Evolutionary conservation across 1,140 invertebrate genomes (phyloP).

Genomic region (Magallana ariakensis): DNA sequence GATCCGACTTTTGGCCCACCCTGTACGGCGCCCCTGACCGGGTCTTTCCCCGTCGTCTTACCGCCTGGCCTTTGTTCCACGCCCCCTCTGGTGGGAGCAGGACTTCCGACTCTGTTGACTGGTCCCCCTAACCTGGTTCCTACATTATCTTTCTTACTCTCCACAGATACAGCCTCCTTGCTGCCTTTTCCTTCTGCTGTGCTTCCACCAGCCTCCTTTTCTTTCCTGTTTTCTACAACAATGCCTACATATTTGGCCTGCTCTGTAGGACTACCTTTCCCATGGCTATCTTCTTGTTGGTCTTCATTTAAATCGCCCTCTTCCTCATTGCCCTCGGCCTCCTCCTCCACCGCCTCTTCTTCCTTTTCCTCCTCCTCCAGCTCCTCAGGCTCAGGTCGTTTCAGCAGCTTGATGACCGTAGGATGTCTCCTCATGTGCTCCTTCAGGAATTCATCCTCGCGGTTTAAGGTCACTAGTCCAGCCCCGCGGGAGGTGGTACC

Average conservation of each 20-base stretch:
- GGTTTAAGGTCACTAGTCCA: slow-evolving; percentile 57
- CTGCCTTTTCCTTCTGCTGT: no score
- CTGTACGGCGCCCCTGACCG: no score
- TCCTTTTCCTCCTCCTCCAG: neutral
- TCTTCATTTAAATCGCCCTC: neutral
- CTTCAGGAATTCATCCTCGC: slow-evolving; percentile 68
- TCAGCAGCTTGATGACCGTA: neutral
- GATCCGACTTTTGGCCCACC: no score
- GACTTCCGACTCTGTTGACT: neutral
- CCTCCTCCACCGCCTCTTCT: neutral
- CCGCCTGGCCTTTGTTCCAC: neutral
- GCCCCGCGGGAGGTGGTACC: slow-evolving; percentile 55
- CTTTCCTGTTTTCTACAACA: no score
- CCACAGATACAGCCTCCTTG: neutral
- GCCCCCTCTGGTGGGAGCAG: neutral
- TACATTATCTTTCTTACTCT: neutral
- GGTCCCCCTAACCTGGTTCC: neutral
- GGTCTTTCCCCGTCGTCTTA: neutral
- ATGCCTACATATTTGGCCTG: neutral
- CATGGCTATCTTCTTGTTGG: neutral
- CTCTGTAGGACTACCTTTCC: neutral
- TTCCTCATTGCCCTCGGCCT: neutral
- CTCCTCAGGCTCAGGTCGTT: slow-evolving; percentile 3
- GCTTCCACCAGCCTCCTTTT: no score
- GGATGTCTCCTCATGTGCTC: slow-evolving; percentile 54